Conservation (phyloP, 2,888 invertebrate species). For the Antitype chi region DNA sequence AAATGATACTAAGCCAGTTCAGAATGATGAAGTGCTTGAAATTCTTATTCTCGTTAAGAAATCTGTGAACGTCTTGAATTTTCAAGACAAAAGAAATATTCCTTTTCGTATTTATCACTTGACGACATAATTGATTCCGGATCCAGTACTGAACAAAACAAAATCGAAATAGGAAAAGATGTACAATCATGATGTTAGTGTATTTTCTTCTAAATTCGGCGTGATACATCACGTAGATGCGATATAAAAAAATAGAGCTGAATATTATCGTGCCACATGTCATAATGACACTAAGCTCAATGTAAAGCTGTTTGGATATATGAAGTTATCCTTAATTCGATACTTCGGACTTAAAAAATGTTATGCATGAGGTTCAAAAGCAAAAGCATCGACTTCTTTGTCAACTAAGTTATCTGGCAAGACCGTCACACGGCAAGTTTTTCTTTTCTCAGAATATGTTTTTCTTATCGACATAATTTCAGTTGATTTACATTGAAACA, state of each 20-base stretch:
- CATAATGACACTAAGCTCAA: conserved; percentile 9
- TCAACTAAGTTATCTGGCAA: conserved; percentile 13
- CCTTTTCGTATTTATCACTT: conserved; percentile 24
- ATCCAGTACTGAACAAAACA: conserved; percentile 14
- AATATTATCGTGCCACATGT: background rate
- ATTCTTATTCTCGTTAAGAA: conserved; percentile 10
- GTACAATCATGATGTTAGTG: background rate
- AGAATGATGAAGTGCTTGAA: conserved; percentile 18
- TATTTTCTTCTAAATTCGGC: conserved; percentile 1
- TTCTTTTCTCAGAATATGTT: background rate
- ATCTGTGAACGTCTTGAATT: conserved; percentile 36
- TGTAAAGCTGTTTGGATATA: conserved; percentile 14
- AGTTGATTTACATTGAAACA: background rate
- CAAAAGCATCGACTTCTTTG: conserved; percentile 31
- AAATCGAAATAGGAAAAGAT: conserved; percentile 31
- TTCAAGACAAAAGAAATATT: conserved; percentile 32
- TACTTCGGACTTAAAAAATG: conserved; percentile 29
- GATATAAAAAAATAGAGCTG: conserved; percentile 14
- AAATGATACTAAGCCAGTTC: conserved; percentile 37
- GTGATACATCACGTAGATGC: conserved; percentile 9
- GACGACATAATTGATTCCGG: conserved; percentile 10
- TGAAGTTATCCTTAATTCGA: conserved; percentile 24
- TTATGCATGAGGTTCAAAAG: conserved; percentile 31
- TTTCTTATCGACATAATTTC: conserved; percentile 10
- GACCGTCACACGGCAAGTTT: background rate